Base-by-base conservation (phyloP, 2,113 vertebrate genomes). In the Eurypyga helias region DNA sequence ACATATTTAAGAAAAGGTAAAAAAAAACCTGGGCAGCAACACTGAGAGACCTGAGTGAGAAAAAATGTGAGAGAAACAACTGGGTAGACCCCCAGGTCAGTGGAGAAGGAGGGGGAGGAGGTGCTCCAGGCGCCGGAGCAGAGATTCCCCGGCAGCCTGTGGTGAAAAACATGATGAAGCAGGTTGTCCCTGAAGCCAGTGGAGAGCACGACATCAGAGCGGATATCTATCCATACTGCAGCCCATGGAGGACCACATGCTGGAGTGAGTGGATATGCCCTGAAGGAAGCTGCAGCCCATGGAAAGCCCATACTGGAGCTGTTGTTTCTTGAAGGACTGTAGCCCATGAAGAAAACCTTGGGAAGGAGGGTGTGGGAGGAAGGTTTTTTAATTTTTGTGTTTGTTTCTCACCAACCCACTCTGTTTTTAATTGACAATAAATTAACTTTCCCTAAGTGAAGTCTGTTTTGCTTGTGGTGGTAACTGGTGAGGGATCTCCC, bases 81-180 rank as follows among this genome's bases (percentile, higher is more conserved):
- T 41, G 10, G 9, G 41, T 12, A 41, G 12, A 41, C 41, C 9
- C 41, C 41, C 41, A 41, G 41, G 41, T 41, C 41, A 41, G 41
- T 41, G 41, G 41, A 41, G 41, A 41, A 41, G 41, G 41, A 41
- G 17, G 11, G 7, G 6, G 21, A 77, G 23, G 21, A 77, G 13
- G 5, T 14, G 48, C 3, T 52, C 26, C 77, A 70, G n/a, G 55
- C 21, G 25, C 10, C 0, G 0, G 18, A 66, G 65, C 10, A 21
- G 23, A 79, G 24, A n/a, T 67, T 72, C 19, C 25, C 34, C 54
- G 34, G 17, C 34, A 78, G 65, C 23, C 43, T 3, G 0, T 43
- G 23, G 24, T n/a, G 64, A 62, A 31, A 17, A 58, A 17, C n/a
- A 17, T 16, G 19, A 13, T 18, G 26, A 73, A 72, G 36, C 11